These are phyloP conservation scores for Aphelenchoides besseyi DNA, from an alignment of 1,140 invertebrate species.

Conservation along the genomic window DNA sequence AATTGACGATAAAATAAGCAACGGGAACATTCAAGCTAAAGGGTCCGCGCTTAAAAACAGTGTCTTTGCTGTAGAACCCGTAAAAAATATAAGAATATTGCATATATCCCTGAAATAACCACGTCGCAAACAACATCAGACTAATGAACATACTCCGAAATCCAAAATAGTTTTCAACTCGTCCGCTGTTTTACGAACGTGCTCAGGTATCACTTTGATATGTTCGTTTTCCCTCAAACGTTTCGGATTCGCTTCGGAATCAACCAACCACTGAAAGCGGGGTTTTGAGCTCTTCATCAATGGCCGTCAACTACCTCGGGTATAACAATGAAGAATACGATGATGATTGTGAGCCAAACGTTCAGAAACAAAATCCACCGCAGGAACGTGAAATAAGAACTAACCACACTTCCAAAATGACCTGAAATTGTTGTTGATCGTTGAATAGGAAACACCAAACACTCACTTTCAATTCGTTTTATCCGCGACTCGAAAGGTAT, in stretches of 20 bases:
- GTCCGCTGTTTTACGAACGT: slow-evolving; percentile 74
- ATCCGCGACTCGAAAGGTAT: slow-evolving; percentile 90
- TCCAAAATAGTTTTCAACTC: slow-evolving; percentile 84
- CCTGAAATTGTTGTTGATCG: slow-evolving; percentile 54
- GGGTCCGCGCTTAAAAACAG: slow-evolving; percentile 67
- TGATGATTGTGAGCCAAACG: slow-evolving; percentile 76
- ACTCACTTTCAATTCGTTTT: slow-evolving; percentile 84
- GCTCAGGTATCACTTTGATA: slow-evolving; percentile 75
- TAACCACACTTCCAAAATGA: slow-evolving; percentile 92
- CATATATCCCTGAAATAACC: slow-evolving; percentile 69
- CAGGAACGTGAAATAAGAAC: slow-evolving; percentile 92
- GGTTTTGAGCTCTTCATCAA: background rate
- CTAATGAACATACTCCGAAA: slow-evolving; percentile 73
- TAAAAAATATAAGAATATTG: slow-evolving; percentile 93
- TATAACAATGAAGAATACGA: slow-evolving; percentile 81
- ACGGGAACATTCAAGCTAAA: slow-evolving; percentile 70
- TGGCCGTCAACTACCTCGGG: slow-evolving; percentile 74
- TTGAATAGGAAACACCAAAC: background rate
- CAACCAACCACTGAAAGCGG: slow-evolving; percentile 48
- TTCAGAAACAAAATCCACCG: slow-evolving; percentile 95
- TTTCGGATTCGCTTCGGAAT: slow-evolving; percentile 39
- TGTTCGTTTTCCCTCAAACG: slow-evolving; percentile 52
- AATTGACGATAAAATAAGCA: slow-evolving; percentile 76
- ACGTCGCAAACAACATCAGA: no score
- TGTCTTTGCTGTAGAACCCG: slow-evolving; percentile 83